Conservation (phyloP, 2,888 invertebrate species). For the Stenotaenia linearis region DNA sequence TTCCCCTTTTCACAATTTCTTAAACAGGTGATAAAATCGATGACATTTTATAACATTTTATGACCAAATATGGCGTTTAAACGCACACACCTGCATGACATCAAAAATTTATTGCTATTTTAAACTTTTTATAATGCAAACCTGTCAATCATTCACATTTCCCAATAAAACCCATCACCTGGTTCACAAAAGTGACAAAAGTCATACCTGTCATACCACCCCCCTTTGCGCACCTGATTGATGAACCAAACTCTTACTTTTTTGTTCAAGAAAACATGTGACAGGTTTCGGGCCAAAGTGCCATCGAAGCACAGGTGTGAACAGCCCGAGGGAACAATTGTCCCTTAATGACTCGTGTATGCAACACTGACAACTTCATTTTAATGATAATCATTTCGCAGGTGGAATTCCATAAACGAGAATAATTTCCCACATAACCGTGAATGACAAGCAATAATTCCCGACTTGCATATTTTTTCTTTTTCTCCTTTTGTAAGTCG, state of each 20-base stretch:
- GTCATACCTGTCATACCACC: background rate
- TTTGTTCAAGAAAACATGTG: background rate
- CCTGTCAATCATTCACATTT: background rate
- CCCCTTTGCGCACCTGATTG: slow-evolving; percentile 7
- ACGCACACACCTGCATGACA: background rate
- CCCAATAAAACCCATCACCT: background rate
- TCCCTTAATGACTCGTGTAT: background rate
- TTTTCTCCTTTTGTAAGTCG: background rate
- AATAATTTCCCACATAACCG: background rate
- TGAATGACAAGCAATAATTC: background rate
- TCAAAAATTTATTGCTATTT: background rate
- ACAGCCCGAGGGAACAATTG: background rate
- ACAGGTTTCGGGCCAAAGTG: background rate
- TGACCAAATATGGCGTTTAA: background rate
- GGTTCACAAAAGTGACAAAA: background rate
- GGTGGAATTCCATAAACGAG: background rate
- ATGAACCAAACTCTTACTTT: background rate
- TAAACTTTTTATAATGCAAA: background rate
- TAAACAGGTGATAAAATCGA: background rate
- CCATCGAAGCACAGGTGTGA: slow-evolving; percentile 3
- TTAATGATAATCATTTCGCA: background rate
- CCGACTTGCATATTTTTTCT: background rate
- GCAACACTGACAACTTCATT: background rate
- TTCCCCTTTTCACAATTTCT: background rate
- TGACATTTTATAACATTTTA: background rate